Evolutionary conservation across 2,797 vertebrate genomes (phyloP).

Genomic region (Tenualosa thibaudeaui): DNA sequence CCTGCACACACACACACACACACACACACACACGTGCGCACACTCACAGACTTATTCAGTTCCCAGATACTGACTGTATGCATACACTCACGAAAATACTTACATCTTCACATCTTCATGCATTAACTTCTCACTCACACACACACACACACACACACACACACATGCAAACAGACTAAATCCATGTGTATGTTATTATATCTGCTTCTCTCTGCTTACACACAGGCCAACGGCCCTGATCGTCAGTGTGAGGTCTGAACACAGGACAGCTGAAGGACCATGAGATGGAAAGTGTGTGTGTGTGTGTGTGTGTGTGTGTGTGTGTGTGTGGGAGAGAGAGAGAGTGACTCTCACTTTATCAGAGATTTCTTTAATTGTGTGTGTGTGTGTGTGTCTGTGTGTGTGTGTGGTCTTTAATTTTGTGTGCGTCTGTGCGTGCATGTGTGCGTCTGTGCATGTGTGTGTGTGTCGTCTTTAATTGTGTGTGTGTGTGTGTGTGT

Average conservation of each 20-base stretch:
- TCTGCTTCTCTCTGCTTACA: background rate
- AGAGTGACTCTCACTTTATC: too few species aligned
- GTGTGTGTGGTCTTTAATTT: too few species aligned
- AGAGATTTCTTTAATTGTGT: background rate
- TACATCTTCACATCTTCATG: too few species aligned
- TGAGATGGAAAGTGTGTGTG: constrained; percentile 10
- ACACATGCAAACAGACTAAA: background rate
- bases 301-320: constrained; percentile 4
- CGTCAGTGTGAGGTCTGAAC: background rate
- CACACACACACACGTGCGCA: background rate
- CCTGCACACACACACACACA: background rate
- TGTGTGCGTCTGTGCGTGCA: background rate
- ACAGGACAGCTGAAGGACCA: background rate
- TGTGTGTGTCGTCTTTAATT: background rate
- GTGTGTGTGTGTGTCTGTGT: background rate
- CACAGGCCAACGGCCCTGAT: background rate
- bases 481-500: background rate
- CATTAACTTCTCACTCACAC: background rate
- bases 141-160: constrained; percentile 2
- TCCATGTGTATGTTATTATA: background rate
- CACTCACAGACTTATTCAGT: background rate
- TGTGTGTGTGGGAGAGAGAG: background rate
- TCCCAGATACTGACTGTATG: too few species aligned
- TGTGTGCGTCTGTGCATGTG: background rate
- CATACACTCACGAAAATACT: too few species aligned